Conservation (phyloP, 1,140 invertebrate genomes). For the Chrysomallon squamiferum region DNA sequence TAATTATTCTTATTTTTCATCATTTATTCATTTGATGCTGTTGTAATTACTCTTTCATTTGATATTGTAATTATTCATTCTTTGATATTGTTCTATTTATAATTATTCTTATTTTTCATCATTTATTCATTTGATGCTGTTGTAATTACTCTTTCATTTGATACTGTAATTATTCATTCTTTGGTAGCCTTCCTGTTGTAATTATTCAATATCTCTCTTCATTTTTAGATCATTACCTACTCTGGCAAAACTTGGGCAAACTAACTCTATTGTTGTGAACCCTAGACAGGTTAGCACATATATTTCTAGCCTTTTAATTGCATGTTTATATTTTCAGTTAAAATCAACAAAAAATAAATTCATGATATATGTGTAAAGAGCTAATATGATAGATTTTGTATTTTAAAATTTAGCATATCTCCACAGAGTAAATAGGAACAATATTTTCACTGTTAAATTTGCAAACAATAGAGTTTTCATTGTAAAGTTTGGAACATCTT, state of each 20-base stretch:
- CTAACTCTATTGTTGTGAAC: constrained; percentile 70
- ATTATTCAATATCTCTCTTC: too few relatives aligned
- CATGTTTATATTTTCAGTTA: neutral
- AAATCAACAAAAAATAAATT: neutral
- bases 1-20: too few relatives aligned
- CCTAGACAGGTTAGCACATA: constrained; percentile 68
- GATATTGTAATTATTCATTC: too few relatives aligned
- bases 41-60: too few relatives aligned
- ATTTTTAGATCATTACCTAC: constrained; percentile 19
- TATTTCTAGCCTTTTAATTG: neutral
- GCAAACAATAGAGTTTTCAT: neutral
- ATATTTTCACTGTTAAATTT: neutral
- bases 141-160: too few relatives aligned
- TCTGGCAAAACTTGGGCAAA: constrained; percentile 30
- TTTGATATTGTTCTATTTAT: too few relatives aligned
- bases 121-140: too few relatives aligned
- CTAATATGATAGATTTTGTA: neutral
- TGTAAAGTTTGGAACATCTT: too few relatives aligned
- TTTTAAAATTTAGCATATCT: neutral
- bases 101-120: too few relatives aligned
- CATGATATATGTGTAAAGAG: neutral
- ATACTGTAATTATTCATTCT: too few relatives aligned
- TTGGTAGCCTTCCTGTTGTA: too few relatives aligned
- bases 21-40: too few relatives aligned
- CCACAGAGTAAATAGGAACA: neutral